Evolutionary conservation across 2,113 vertebrate species (phyloP), one percentile per base, ranked within the genome.

Genomic region (Megaceryle torquata): DNA sequence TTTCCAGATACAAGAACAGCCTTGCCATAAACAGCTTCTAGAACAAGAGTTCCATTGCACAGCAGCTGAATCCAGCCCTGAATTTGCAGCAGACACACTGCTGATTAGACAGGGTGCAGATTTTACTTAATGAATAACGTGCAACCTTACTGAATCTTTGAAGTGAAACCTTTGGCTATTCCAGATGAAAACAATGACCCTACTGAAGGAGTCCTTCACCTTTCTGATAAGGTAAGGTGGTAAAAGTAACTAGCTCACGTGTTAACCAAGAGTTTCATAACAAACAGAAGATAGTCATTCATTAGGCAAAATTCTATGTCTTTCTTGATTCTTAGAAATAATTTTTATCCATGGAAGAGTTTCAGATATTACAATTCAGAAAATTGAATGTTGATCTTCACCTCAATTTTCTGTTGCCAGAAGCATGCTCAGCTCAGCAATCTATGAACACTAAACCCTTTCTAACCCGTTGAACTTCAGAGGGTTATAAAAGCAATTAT

Each of bases 111-210:
- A 69, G 72, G 25, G 26, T 54, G 57, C 21, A 65, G 22, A 82
- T 88, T 51, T 82, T 89, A 72, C 67, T 91, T 95, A 91, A 94
- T 82, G 57, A 94, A 74, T 92, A 95, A 94, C 48, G 1, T 43
- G 61, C 19, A 76, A 19, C 68, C 43, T 61, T 82, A 78, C 48
- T 15, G 53, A 91, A 41, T 78, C 69, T 88, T 89, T 92, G 69
- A 69, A 86, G 57, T 61, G 72, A 93, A 96, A 88, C 80, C 93
- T 96, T 80, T 87, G 92, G 51, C 60, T 81, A 71, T 53, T 84
- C 22, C 72, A 92, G n/a, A 64, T 51, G 61, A 89, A 88, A 88
- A 85, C 28, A 72, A 33, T 57, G 61, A 89, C 37, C 31, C n/a
- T 28, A 10, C 44, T 76, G 61, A 92, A 70, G 68, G 35, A 81